These are phyloP conservation scores for Oenanthe oenanthe DNA, from an alignment of 2,113 vertebrate species.

Conservation along the genomic window DNA sequence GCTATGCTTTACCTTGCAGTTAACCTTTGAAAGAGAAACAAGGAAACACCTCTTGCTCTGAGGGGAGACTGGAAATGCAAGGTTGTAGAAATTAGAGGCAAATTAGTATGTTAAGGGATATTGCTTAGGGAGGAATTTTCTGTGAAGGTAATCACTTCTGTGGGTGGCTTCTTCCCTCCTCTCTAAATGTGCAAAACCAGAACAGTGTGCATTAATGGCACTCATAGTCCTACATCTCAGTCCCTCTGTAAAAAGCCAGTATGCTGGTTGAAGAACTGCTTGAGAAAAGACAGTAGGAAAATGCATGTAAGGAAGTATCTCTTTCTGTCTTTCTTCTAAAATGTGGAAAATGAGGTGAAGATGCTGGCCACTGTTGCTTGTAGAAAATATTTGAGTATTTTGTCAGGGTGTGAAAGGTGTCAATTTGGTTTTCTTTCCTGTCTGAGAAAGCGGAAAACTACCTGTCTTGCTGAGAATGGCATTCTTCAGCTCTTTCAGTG, in stretches of 20 bases:
- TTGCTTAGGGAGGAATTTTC: not conserved
- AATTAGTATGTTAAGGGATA: not conserved
- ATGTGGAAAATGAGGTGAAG: not conserved
- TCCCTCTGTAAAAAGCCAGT: not conserved
- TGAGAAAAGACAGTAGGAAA: not conserved
- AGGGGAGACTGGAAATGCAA: not conserved
- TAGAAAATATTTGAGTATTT: not conserved
- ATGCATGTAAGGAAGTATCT: not conserved
- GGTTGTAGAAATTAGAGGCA: not conserved
- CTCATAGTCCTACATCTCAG: not conserved
- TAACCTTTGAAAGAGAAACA: constrained; percentile 29
- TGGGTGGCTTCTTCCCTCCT: no score
- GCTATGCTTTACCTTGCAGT: not conserved
- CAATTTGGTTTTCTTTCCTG: not conserved
- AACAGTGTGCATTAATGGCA: not conserved
- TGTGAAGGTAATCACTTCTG: not conserved
- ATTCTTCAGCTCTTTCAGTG: not conserved
- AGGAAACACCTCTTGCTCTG: not conserved
- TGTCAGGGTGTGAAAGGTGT: not conserved
- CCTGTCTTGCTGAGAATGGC: not conserved
- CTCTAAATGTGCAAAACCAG: no score
- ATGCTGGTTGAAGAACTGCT: not conserved
- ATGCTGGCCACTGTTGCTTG: not conserved
- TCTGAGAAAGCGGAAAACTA: not conserved
- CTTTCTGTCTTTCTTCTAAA: not conserved